A percentile compares a stretch with the other conserved stretches of the same genome.
Evolutionary conservation across 1,140 invertebrate species (phyloP).

Genomic region (Drosophila nasuta): DNA sequence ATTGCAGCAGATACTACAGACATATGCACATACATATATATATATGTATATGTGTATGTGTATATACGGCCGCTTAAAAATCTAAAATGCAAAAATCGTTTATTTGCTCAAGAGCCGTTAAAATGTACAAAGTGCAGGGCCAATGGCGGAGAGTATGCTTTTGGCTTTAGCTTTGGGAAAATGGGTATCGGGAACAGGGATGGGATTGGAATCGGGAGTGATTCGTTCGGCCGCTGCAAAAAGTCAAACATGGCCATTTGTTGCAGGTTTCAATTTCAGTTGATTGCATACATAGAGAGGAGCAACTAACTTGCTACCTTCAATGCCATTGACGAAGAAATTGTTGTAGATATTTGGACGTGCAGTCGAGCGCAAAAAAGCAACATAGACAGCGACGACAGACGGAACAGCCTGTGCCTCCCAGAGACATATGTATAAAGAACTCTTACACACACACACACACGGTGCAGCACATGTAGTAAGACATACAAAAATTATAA

Average conservation of each 20-base stretch:
- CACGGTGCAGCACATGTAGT: conserved; percentile 1
- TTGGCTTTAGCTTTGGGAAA: neutral
- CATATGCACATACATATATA: too few species aligned
- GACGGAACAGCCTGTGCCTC: conserved; percentile 35
- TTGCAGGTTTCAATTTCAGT: conserved; percentile 80
- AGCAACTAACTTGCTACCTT: conserved; percentile 45
- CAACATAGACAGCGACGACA: conserved; percentile 54
- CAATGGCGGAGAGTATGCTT: conserved; percentile 19
- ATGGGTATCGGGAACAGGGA: conserved; percentile 10
- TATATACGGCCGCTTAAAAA: conserved; percentile 52
- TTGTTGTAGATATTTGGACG: conserved; percentile 80
- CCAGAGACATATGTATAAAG: conserved; percentile 61
- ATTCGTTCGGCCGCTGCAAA: conserved; percentile 63
- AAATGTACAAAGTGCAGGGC: conserved; percentile 63
- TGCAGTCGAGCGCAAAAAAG: conserved; percentile 74
- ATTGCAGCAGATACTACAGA: conserved; percentile 29
- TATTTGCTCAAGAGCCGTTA: conserved; percentile 79
- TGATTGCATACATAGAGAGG: conserved; percentile 65
- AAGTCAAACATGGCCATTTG: conserved; percentile 78
- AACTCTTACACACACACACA: conserved; percentile 39
- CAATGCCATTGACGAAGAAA: conserved; percentile 67
- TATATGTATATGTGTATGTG: conserved; percentile 39
- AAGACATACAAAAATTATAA: conserved; percentile 78
- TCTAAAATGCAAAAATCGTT: conserved; percentile 81
- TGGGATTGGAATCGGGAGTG: neutral